Conservation (phyloP, 2,797 vertebrate genomes). For the Platyrinchus mystaceus region DNA sequence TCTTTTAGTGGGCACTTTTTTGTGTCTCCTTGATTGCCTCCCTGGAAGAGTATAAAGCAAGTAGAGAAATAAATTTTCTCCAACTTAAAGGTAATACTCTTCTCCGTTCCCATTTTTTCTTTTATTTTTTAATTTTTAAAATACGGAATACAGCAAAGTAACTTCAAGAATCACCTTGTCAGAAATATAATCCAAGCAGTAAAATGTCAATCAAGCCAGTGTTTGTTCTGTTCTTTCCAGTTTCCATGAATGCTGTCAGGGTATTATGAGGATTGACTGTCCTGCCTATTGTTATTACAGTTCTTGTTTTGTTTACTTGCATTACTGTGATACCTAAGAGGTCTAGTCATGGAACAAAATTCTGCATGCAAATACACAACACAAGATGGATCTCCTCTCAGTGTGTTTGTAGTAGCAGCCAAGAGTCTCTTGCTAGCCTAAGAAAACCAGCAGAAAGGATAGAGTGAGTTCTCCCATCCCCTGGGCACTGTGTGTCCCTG, state of each 20-base stretch:
- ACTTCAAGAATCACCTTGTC: background rate
- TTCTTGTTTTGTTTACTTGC: conserved; percentile 31
- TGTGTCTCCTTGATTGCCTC: background rate
- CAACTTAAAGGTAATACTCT: background rate
- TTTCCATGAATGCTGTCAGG: background rate
- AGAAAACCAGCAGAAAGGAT: background rate
- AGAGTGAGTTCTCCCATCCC: background rate
- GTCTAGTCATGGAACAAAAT: background rate
- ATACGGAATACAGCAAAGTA: background rate
- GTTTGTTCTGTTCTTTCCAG: conserved; percentile 28
- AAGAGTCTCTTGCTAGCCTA: background rate
- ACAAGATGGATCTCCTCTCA: background rate
- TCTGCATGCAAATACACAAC: background rate
- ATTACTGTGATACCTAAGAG: conserved; percentile 21
- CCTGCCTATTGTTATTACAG: conserved; percentile 23
- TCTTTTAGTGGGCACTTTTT: background rate
- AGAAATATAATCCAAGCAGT: background rate
- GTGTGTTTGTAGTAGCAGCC: background rate
- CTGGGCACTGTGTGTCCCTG: background rate
- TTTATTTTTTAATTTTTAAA: background rate
- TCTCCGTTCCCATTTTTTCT: background rate
- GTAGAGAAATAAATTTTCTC: background rate
- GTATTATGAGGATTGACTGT: conserved; percentile 56
- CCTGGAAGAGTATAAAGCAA: background rate
- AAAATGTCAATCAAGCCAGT: background rate